These are phyloP conservation scores for Dioctria linearis DNA, from an alignment of 2,888 invertebrate genomes.

Conservation along the genomic window DNA sequence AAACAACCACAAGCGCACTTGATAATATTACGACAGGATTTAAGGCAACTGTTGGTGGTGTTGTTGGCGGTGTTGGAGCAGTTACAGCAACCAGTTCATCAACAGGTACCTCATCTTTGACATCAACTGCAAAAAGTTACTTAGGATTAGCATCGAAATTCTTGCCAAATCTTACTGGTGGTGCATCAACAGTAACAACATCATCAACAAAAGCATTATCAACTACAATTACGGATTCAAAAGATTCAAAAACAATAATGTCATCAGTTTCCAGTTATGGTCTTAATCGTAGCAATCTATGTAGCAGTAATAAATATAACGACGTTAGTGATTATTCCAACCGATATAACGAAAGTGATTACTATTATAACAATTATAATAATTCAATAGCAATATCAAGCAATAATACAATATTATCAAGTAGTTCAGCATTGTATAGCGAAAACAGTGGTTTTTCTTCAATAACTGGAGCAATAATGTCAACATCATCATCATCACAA, in stretches of 20 bases:
- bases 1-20: conserved; percentile 27
- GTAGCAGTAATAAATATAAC: conserved; percentile 22
- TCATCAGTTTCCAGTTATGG: conserved; percentile 53
- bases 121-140: conserved; percentile 57
- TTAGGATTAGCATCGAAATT: conserved; percentile 57
- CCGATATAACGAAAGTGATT: conserved; percentile 23
- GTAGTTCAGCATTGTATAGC: conserved; percentile 7
- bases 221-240: conserved; percentile 46
- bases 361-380: conserved; percentile 38
- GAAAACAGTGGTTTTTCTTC: conserved; percentile 35
- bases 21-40: conserved; percentile 55
- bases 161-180: conserved; percentile 55
- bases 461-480: conserved; percentile 52
- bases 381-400: conserved; percentile 43
- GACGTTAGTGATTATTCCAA: conserved; percentile 20
- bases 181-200: neutral
- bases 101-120: conserved; percentile 43
- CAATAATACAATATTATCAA: conserved; percentile 39
- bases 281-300: neutral
- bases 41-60: conserved; percentile 54
- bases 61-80: conserved; percentile 44
- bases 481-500: conserved; percentile 42
- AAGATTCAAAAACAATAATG: conserved; percentile 53
- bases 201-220: conserved; percentile 51
- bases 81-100: conserved; percentile 37